A percentile compares a stretch with the other conserved stretches of the same genome.
phyloP scores from a whole-genome alignment of 1,140 invertebrate genomes.

The Ctenoplectra terminalis region DNA sequence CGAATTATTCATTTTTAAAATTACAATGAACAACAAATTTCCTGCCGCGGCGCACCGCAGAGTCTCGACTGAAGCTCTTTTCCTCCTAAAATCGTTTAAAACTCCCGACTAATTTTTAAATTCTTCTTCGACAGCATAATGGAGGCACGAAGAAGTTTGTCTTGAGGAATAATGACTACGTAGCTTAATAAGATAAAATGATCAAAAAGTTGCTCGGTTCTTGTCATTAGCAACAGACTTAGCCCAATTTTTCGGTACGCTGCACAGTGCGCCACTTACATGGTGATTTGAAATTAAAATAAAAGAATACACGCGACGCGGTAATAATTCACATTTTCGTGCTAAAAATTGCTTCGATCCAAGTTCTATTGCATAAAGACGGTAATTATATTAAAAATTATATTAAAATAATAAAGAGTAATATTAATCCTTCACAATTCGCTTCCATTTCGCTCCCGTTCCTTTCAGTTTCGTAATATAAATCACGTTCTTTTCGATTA shows the following conservation, averaged over 20 bases:
- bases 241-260: slow-evolving; percentile 17
- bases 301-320: too few relatives aligned
- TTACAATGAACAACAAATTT: not conserved
- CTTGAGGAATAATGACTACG: not conserved
- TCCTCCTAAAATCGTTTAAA: not conserved
- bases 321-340: too few relatives aligned
- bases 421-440: too few relatives aligned
- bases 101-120: slow-evolving; percentile 23
- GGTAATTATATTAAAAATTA: too few relatives aligned
- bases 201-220: not conserved
- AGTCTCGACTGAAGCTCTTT: not conserved
- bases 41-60: not conserved
- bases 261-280: too few relatives aligned
- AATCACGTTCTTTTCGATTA: too few relatives aligned
- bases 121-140: slow-evolving; percentile 13
- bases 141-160: slow-evolving; percentile 23
- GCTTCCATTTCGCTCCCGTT: too few relatives aligned
- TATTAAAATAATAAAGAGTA: too few relatives aligned
- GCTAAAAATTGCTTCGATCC: too few relatives aligned
- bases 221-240: not conserved
- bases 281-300: too few relatives aligned
- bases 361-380: too few relatives aligned
- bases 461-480: too few relatives aligned
- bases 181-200: slow-evolving; percentile 21
- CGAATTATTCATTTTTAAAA: not conserved